Evolutionary conservation across 2,888 invertebrate genomes (phyloP), one percentile per base, ranked within the genome.

Genomic region (Halictus ligatus): DNA sequence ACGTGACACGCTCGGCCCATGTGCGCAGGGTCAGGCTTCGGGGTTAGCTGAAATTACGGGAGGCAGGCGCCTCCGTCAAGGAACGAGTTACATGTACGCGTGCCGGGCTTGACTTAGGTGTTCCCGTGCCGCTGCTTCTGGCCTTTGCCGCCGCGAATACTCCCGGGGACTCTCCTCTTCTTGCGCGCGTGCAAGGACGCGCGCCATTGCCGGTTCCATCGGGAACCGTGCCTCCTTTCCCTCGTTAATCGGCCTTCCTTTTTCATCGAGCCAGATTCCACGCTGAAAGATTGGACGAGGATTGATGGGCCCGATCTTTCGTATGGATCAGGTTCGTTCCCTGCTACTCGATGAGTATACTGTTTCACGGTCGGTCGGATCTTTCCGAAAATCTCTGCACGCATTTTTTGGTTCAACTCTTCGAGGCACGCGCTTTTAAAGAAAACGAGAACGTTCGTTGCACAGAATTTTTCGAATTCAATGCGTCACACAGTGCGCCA

Each of bases 1-100:
- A 91, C 91, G 88, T 90, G 92, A 92, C 89, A 90, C 81, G 89
- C 89, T 87, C 83, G 85, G 84, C 85, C 88, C 87, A 83, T 84
- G 82, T 86, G 86, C 87, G 84, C 86, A 78, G 89, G 92, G 92
- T 92, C 91, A 91, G 88, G 74, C 91, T 86, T 84, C 77, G 85
- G 90, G 91, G 91, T 93, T 92, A 91, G 88, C 77, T 88, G 89
- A 90, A 92, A 93, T 92, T 91, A 92, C 83, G 86, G 86, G 80
- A 83, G 87, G 84, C 88, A 89, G 89, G 88, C 89, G 88, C 91
- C 89, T 89, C 78, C 83, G 80, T 75, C 83, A 79, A 77, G 87
- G 81, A 87, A 80, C 89, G 86, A 86, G 90, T 86, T 83, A 85
- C 89, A 86, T 81, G 88, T 88, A 89, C 91, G 91, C 90, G 91